Evolutionary conservation across 2,797 vertebrate genomes (phyloP).

Genomic region (Cheirogaleus major): DNA sequence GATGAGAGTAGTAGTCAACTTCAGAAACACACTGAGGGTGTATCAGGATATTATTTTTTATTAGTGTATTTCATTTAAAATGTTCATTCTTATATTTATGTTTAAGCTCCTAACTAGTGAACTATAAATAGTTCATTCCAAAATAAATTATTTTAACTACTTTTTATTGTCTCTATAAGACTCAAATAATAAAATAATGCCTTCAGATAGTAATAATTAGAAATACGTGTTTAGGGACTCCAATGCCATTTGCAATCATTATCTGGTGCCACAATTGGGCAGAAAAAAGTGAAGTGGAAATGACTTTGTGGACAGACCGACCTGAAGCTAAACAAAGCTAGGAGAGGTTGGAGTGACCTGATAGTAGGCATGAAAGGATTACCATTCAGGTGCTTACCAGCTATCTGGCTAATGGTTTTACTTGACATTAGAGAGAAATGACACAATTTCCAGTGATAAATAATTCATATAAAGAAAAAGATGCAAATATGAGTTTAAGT

Average conservation of each 20-base stretch:
- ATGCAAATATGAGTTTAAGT: neutral
- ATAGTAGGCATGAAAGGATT: neutral
- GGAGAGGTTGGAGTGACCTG: neutral
- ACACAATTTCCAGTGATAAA: neutral
- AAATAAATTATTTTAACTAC: slow-evolving; percentile 1
- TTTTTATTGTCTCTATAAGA: neutral
- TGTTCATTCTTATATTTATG: neutral
- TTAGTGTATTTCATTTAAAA: neutral
- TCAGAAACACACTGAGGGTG: neutral
- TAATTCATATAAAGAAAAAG: neutral
- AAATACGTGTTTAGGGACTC: neutral
- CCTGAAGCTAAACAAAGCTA: neutral
- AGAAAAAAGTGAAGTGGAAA: neutral
- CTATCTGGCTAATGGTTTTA: neutral
- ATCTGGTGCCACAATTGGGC: neutral
- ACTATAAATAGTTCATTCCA: neutral
- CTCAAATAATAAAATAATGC: neutral
- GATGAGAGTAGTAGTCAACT: neutral
- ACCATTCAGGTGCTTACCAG: neutral
- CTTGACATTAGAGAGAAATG: neutral
- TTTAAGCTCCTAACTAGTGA: neutral
- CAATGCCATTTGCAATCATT: neutral
- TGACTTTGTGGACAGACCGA: neutral
- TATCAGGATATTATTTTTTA: neutral
- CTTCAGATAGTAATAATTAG: neutral